phyloP scores from a whole-genome alignment of 2,113 vertebrate species.

The Panthera uncia region DNA sequence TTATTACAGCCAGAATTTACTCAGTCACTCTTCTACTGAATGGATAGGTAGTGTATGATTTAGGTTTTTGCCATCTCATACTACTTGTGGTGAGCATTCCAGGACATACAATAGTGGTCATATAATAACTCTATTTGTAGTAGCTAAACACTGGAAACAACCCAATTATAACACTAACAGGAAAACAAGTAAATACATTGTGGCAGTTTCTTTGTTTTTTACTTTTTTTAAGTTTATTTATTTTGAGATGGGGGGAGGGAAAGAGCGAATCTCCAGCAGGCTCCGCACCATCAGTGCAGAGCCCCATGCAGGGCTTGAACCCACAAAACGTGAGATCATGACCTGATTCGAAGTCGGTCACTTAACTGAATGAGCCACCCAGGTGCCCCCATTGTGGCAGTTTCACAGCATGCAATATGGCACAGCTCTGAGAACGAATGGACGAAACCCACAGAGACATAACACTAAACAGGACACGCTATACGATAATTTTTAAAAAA shows the following conservation, averaged over 20 bases:
- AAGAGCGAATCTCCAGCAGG: too few relatives aligned
- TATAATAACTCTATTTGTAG: not conserved
- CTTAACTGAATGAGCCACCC: too few relatives aligned
- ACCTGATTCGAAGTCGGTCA: too few relatives aligned
- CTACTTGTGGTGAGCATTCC: not conserved
- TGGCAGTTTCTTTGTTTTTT: not conserved
- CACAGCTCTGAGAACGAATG: not conserved
- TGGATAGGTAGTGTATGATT: not conserved
- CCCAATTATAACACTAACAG: not conserved
- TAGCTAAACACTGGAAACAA: not conserved
- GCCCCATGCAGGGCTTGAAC: too few relatives aligned
- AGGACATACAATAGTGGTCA: not conserved
- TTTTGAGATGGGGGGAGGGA: too few relatives aligned
- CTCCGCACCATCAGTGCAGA: too few relatives aligned
- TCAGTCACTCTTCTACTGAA: not conserved
- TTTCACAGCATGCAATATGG: not conserved
- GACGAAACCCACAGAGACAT: not conserved
- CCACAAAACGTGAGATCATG: too few relatives aligned
- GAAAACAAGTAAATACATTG: not conserved
- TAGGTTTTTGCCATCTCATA: not conserved
- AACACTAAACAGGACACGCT: not conserved
- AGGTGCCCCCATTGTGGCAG: not conserved
- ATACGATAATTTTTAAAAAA: not conserved
- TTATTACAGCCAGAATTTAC: not conserved
- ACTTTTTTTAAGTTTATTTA: too few relatives aligned